Evolutionary conservation across 2,888 invertebrate species (phyloP).

Genomic region (Aspidapion aeneum): DNA sequence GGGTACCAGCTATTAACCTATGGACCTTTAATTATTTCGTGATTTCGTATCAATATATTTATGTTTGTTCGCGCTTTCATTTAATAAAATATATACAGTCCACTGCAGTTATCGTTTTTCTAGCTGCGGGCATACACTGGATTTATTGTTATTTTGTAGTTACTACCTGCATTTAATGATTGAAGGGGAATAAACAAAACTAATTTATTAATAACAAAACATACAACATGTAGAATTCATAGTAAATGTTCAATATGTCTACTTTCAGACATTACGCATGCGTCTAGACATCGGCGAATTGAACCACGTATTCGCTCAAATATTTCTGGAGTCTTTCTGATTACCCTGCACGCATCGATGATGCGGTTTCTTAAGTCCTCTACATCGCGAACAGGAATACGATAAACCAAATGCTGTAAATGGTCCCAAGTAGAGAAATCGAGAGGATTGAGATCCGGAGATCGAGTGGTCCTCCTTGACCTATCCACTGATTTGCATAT

Average conservation of each 20-base stretch:
- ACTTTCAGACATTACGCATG: neutral
- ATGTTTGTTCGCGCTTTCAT: too few species aligned
- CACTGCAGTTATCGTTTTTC: too few species aligned
- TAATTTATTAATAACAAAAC: too few species aligned
- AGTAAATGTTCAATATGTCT: neutral
- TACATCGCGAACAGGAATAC: neutral
- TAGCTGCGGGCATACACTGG: too few species aligned
- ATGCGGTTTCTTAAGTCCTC: neutral
- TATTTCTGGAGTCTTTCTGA: neutral
- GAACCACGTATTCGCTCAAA: neutral
- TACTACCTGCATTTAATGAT: too few species aligned
- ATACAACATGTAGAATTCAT: neutral
- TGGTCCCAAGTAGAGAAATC: neutral
- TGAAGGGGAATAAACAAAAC: too few species aligned
- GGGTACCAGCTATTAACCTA: too few species aligned
- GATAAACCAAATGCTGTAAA: neutral
- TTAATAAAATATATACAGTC: too few species aligned
- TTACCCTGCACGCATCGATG: neutral
- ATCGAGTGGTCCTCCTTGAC: neutral
- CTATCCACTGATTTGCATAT: constrained; percentile 8
- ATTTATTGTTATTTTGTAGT: too few species aligned
- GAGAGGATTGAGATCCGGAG: neutral
- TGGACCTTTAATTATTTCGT: too few species aligned
- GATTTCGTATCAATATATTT: too few species aligned
- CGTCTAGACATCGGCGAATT: neutral